A percentile compares a stretch with the other conserved stretches of the same genome.
Conservation (phyloP, 2,113 vertebrate genomes). For the Melanotaenia duboulayi region DNA sequence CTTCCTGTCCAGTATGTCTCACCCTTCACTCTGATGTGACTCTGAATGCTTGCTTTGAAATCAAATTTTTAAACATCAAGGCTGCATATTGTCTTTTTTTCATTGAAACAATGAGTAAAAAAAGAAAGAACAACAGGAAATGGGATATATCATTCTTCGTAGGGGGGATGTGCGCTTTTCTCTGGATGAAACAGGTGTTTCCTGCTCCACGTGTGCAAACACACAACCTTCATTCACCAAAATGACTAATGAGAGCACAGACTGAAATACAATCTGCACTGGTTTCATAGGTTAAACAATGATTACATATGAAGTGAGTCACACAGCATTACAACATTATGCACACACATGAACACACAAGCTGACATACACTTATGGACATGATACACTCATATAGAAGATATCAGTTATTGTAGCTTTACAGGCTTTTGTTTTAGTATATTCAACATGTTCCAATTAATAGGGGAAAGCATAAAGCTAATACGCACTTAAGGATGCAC, state of each 20-base stretch:
- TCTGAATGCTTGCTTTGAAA: constrained; percentile 59
- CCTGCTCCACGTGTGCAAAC: constrained; percentile 47
- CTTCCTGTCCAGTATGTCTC: constrained; percentile 53
- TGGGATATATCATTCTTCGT: constrained; percentile 69
- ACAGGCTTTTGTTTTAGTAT: background rate
- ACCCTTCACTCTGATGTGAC: constrained; percentile 45
- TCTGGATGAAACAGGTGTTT: constrained; percentile 71
- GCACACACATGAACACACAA: constrained; percentile 17
- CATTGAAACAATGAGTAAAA: constrained; percentile 59
- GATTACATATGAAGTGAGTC: constrained; percentile 42
- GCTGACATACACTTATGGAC: constrained; percentile 23
- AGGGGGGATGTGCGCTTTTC: constrained; percentile 39
- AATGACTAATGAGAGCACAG: constrained; percentile 46
- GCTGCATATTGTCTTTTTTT: constrained; percentile 57
- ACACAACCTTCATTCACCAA: constrained; percentile 43
- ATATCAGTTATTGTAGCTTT: background rate
- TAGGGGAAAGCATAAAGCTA: background rate
- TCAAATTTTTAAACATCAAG: constrained; percentile 57
- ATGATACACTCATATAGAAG: background rate
- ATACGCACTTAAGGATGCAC: background rate
- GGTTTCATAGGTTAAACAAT: constrained; percentile 45
- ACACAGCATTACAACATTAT: background rate
- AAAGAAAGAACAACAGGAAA: constrained; percentile 68
- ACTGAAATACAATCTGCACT: constrained; percentile 49
- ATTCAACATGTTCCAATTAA: background rate